Base-by-base conservation (phyloP, 2,888 invertebrate species). In the Craniophora ligustri region DNA sequence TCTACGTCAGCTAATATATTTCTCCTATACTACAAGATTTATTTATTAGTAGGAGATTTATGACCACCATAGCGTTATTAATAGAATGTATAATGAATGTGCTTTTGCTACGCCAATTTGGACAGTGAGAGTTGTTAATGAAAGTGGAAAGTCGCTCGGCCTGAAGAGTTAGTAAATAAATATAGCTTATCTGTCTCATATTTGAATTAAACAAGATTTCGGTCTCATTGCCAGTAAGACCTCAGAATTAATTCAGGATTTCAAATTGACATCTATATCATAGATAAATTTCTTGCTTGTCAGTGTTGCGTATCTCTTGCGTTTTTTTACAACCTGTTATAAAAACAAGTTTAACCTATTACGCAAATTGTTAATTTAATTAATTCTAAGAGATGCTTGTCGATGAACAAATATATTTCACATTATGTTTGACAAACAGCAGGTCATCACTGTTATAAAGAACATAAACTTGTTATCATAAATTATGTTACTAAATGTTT, bases 1-100 rank as follows among this genome's bases (percentile, higher is more conserved):
- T 89, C 88, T 84, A 86, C 85, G 79, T 80, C 5, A 6, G 5
- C 10, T 10, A 26, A n/a, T n/a, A 26, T 26, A n/a, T 26, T n/a
- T 26, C n/a, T 26, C 1, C 26, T n/a, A n/a, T 26, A 23, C 8
- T 23, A 10, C 10, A 3, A 8, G 3, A 23, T 10, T 23, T n/a
- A n/a, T n/a, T n/a, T n/a, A n/a, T n/a, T n/a, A n/a, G n/a, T n/a
- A n/a, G n/a, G n/a, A n/a, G n/a, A n/a, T n/a, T n/a, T n/a, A n/a
- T n/a, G n/a, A n/a, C n/a, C n/a, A n/a, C n/a, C n/a, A n/a, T 18
- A n/a, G n/a, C 16, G 6, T 34, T 2, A 6, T 5, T 18, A 46
- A 38, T 45, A 38, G 28, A 49, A 59, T 62, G 30, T 46, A 15
- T 35, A 28, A 31, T 39, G 30, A 18, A 47, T 67, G 46, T 47